Evolutionary conservation across 2,888 invertebrate genomes (phyloP).

Genomic region (Osedax frankpressi): DNA sequence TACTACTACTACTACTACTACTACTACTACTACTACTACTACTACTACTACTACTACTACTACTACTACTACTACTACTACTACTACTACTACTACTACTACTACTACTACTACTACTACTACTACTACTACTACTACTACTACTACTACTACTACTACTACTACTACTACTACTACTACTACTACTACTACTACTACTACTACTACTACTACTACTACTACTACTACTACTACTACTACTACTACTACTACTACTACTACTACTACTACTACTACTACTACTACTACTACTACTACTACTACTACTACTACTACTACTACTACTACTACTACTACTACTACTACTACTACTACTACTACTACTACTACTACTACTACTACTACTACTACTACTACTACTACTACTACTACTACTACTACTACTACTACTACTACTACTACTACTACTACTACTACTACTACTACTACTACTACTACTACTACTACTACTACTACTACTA

Average conservation of each 20-base stretch:
- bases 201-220: conserved; percentile 24
- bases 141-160: conserved; percentile 25
- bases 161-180: conserved; percentile 26
- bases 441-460: background rate
- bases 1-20: conserved; percentile 23
- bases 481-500: background rate
- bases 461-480: background rate
- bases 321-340: background rate
- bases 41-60: conserved; percentile 26
- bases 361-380: background rate
- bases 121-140: conserved; percentile 25
- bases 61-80: conserved; percentile 26
- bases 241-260: background rate
- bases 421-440: background rate
- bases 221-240: conserved; percentile 20
- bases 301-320: background rate
- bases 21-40: conserved; percentile 24
- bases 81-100: conserved; percentile 25
- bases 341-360: background rate
- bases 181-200: conserved; percentile 27
- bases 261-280: background rate
- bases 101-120: conserved; percentile 24
- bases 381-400: background rate
- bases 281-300: background rate
- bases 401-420: background rate